Conservation (phyloP, 1,140 invertebrate species). For the Micrasema minimum region DNA sequence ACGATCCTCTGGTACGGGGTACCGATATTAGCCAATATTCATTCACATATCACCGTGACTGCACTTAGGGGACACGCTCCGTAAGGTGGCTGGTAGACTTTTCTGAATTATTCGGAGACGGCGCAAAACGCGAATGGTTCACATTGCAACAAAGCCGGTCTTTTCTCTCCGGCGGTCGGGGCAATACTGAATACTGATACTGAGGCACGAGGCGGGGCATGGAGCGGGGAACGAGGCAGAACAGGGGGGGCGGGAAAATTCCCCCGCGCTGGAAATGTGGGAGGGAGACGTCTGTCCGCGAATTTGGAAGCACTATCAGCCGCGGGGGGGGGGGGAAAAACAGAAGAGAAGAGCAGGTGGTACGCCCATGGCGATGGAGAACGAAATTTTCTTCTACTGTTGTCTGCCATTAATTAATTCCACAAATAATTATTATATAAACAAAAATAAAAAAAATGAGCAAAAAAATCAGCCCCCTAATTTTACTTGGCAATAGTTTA, state of each 20-base stretch:
- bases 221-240: background rate
- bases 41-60: conserved; percentile 36
- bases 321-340: conserved; percentile 1
- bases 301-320: conserved; percentile 1
- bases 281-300: background rate
- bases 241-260: conserved; percentile 17
- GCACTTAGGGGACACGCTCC: conserved; percentile 9
- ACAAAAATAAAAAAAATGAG: too few relatives aligned
- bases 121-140: conserved; percentile 45
- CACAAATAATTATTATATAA: too few relatives aligned
- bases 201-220: conserved; percentile 22
- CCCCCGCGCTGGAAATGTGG: conserved; percentile 21
- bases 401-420: too few relatives aligned
- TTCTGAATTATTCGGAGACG: conserved; percentile 20
- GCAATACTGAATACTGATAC: conserved; percentile 30
- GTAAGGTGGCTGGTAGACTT: conserved; percentile 13
- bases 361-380: background rate
- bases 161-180: conserved; percentile 35
- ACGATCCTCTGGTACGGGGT: background rate
- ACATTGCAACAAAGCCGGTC: conserved; percentile 45
- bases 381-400: too few relatives aligned
- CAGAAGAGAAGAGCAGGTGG: background rate
- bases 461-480: too few relatives aligned
- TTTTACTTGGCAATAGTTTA: too few relatives aligned
- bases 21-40: conserved; percentile 5